Evolutionary conservation across 2,113 vertebrate species (phyloP).

Genomic region (Gnathonemus echidnorhynchus): DNA sequence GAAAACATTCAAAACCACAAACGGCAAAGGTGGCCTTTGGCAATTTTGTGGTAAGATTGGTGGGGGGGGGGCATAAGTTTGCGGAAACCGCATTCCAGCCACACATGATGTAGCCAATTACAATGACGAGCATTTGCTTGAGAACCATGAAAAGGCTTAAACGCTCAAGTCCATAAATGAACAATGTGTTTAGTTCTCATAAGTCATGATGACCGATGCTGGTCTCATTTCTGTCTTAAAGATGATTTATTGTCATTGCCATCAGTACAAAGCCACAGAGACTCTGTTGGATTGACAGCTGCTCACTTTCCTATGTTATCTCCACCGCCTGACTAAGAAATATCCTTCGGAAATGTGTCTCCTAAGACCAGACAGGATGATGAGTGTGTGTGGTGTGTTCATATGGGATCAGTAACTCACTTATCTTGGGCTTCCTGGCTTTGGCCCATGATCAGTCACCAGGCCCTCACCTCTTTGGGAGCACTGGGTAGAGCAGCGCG

Average conservation of each 20-base stretch:
- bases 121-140: neutral
- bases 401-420: neutral
- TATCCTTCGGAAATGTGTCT: neutral
- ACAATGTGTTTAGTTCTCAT: neutral
- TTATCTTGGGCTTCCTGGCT: neutral
- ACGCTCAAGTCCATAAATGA: neutral
- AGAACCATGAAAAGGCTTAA: neutral
- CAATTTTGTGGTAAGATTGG: neutral
- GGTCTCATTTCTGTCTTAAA: neutral
- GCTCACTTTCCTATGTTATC: neutral
- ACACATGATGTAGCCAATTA: neutral
- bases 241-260: neutral
- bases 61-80: neutral
- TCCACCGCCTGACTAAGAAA: neutral
- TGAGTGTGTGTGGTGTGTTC: neutral
- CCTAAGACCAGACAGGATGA: neutral
- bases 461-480: neutral
- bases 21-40: neutral
- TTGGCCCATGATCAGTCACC: neutral
- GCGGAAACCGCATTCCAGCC: neutral
- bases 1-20: neutral
- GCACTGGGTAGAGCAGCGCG: neutral
- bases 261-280: neutral
- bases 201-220: neutral
- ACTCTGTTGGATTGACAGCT: neutral